phyloP scores from a whole-genome alignment of 35 echinoderm and acorn worm genomes.

The Nesometra sesokonis region DNA sequence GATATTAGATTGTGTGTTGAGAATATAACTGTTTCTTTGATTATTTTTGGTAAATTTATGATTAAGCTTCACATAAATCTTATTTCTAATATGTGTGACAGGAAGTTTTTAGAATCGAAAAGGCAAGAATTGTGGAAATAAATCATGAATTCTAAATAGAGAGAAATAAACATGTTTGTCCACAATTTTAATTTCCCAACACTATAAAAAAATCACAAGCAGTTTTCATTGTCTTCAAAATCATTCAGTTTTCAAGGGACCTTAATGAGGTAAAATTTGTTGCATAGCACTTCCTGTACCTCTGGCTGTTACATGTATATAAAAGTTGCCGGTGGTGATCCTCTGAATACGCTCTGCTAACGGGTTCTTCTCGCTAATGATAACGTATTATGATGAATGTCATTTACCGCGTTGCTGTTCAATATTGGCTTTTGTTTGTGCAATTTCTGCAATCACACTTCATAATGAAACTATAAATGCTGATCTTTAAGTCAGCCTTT shows the following conservation, averaged over 20 bases:
- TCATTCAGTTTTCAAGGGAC: not conserved
- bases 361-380: not conserved
- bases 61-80: not conserved
- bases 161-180: not conserved
- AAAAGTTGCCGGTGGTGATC: not conserved
- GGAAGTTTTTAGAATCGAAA: not conserved
- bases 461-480: not conserved
- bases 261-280: not conserved
- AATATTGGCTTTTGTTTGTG: not conserved
- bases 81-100: not conserved
- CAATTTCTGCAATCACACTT: not conserved
- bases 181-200: too few species aligned
- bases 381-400: not conserved
- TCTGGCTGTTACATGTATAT: not conserved
- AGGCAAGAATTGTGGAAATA: not conserved
- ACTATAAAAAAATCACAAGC: not conserved
- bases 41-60: not conserved
- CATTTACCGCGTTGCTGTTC: not conserved
- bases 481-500: not conserved
- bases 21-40: not conserved
- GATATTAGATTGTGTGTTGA: not conserved
- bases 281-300: not conserved
- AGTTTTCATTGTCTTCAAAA: not conserved
- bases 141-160: not conserved
- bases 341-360: not conserved